Conservation (phyloP, 1,140 invertebrate species). For the Drosophila micromelanica region DNA sequence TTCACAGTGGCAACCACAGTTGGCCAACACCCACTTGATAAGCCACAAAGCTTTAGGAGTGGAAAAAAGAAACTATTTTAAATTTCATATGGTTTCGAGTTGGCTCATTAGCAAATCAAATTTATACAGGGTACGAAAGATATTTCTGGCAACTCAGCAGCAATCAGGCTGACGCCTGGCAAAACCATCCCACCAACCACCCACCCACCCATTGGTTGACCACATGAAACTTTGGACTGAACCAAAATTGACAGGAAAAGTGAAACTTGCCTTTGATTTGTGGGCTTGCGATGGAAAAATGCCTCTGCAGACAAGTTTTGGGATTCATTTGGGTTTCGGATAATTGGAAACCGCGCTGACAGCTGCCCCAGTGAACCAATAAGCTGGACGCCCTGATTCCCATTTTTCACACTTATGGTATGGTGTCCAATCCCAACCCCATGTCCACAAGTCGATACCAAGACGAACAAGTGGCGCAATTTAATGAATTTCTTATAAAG, state of each 20-base stretch:
- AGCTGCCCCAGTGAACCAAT: constrained; percentile 22
- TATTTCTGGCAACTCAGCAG: constrained; percentile 22
- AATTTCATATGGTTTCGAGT: constrained; percentile 63
- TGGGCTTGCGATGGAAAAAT: constrained; percentile 33
- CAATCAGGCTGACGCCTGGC: not conserved
- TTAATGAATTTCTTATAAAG: constrained; percentile 1
- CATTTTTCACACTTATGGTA: constrained; percentile 12
- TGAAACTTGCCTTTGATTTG: constrained; percentile 55
- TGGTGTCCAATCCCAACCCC: not conserved
- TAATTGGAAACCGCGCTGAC: constrained; percentile 53
- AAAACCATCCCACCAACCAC: not conserved
- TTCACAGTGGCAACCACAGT: constrained; percentile 54
- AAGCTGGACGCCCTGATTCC: constrained; percentile 17
- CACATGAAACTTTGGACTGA: constrained; percentile 54
- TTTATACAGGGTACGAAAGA: constrained; percentile 53
- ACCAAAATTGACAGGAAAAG: constrained; percentile 58
- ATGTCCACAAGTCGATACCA: constrained; percentile 6
- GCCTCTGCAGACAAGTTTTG: constrained; percentile 29
- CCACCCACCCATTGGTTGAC: constrained; percentile 45
- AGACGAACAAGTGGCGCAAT: constrained; percentile 22
- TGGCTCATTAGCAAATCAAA: constrained; percentile 76
- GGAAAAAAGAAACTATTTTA: constrained; percentile 65
- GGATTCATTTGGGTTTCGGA: constrained; percentile 41
- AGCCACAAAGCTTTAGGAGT: constrained; percentile 47
- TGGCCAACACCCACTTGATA: constrained; percentile 64